These are phyloP conservation scores for Centruroides vittatus DNA, from an alignment of 1,140 invertebrate genomes.

Conservation along the genomic window DNA sequence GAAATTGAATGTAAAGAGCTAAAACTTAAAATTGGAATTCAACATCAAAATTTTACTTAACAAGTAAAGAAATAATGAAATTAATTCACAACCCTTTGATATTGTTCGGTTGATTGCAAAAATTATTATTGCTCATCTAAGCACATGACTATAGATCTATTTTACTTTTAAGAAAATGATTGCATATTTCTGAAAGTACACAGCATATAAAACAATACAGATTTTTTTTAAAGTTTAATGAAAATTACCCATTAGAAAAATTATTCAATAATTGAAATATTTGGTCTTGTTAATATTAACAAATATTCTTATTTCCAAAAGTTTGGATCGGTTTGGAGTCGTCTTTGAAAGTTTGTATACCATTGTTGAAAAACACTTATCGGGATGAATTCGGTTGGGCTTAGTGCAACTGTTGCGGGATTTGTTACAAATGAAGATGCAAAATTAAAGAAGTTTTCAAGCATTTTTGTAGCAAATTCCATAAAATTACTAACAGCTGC, in stretches of 20 bases:
- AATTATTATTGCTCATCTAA: too few relatives aligned
- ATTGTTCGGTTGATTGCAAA: too few relatives aligned
- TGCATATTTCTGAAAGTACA: too few relatives aligned
- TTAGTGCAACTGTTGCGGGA: slow-evolving; percentile 52
- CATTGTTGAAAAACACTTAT: slow-evolving; percentile 74
- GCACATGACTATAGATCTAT: too few relatives aligned
- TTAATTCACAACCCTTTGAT: too few relatives aligned
- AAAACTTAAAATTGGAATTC: too few relatives aligned
- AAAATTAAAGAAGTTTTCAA: slow-evolving; percentile 86
- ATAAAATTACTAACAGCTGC: slow-evolving; percentile 40
- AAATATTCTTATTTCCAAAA: slow-evolving; percentile 57
- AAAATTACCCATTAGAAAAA: not conserved
- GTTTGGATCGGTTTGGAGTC: slow-evolving; percentile 79
- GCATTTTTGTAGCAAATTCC: slow-evolving; percentile 81
- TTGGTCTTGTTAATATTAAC: not conserved
- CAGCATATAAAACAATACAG: too few relatives aligned
- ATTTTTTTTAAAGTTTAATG: not conserved
- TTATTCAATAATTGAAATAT: not conserved
- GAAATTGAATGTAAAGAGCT: too few relatives aligned
- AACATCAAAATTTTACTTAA: too few relatives aligned
- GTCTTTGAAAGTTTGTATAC: slow-evolving; percentile 82
- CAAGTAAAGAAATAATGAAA: too few relatives aligned
- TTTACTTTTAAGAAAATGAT: too few relatives aligned
- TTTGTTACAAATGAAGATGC: slow-evolving; percentile 71
- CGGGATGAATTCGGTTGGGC: slow-evolving; percentile 63